Base-by-base conservation (phyloP, 2,797 vertebrate genomes). In the Centropyge bicolor region DNA sequence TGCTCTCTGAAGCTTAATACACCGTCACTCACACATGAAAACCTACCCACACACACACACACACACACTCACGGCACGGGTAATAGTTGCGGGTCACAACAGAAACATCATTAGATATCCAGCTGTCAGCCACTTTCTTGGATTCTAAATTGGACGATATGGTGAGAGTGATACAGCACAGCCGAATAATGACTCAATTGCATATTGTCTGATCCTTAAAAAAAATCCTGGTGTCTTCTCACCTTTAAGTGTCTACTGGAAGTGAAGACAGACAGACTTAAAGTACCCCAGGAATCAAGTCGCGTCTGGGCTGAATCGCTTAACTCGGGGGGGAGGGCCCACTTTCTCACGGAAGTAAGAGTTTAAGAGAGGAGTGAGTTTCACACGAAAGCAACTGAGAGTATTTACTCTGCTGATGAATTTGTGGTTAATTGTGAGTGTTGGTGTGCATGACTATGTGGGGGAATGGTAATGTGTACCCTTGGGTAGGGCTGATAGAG, bases 71-170 rank as follows among this genome's bases (percentile, higher is more conserved):
- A 43, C 46, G 9, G 66, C 57, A 57, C 13, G 84, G 83, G 81
- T 93, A 93, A 93, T 91, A 89, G 91, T 90, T 83, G 85, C 49
- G 80, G 89, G 89, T 94, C 91, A 92, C 87, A 91, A 89, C 81
- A 89, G 89, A 91, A 90, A 88, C 89, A 92, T 94, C 90, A 93
- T 95, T 94, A 92, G 91, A 90, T 78, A 84, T 90, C 87, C 79
- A 83, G 88, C 90, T 95, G 93, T 94, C 89, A 92, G 89, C 56
- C 81, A 78, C 84, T 86, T 86, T 70, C 74, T 81, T 82, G 73
- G 83, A 91, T 81, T 91, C 85, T 87, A 93, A 94, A 94, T 94
- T 93, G 92, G 92, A 91, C 76, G 81, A 74, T 82, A 70, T 89
- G 90, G 84, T 87, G 88, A 88, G 87, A 91, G 91, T 78, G 77